phyloP scores from a whole-genome alignment of 2,888 invertebrate genomes.

The Aphidius colemani region DNA sequence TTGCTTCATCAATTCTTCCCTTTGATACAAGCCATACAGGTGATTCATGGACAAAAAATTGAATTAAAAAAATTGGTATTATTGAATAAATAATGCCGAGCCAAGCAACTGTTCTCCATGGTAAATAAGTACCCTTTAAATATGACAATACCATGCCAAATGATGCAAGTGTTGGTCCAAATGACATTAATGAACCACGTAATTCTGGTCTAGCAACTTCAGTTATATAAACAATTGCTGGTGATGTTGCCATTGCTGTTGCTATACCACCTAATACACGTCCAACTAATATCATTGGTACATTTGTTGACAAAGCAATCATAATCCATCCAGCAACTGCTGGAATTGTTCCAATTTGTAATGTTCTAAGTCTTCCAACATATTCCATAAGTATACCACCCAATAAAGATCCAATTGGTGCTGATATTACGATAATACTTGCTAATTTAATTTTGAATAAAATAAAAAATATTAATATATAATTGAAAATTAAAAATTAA shows the following conservation, averaged over 20 bases:
- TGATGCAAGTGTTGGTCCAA: constrained; percentile 66
- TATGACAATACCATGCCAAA: constrained; percentile 67
- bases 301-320: constrained; percentile 62
- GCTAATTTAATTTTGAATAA: constrained; percentile 53
- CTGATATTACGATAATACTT: constrained; percentile 64
- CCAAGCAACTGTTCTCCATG: constrained; percentile 66
- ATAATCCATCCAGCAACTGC: constrained; percentile 64
- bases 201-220: constrained; percentile 67
- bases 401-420: constrained; percentile 63
- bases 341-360: constrained; percentile 65
- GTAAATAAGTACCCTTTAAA: constrained; percentile 63
- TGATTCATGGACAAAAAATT: constrained; percentile 65
- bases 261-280: constrained; percentile 65
- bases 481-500: too few species aligned
- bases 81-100: constrained; percentile 63
- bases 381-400: constrained; percentile 65
- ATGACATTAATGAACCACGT: constrained; percentile 66
- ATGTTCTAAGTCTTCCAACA: constrained; percentile 64
- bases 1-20: constrained; percentile 64
- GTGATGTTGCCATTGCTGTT: constrained; percentile 66
- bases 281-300: constrained; percentile 63
- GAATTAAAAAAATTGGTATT: constrained; percentile 61
- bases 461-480: not conserved
- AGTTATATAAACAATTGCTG: constrained; percentile 68
- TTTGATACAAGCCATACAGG: constrained; percentile 67